Percentiles rank a stretch among this genome's conserved stretches.
These are phyloP conservation scores for Noctuana brunneofusca DNA, from an alignment of 2,888 invertebrate genomes.

Conservation along the genomic window DNA sequence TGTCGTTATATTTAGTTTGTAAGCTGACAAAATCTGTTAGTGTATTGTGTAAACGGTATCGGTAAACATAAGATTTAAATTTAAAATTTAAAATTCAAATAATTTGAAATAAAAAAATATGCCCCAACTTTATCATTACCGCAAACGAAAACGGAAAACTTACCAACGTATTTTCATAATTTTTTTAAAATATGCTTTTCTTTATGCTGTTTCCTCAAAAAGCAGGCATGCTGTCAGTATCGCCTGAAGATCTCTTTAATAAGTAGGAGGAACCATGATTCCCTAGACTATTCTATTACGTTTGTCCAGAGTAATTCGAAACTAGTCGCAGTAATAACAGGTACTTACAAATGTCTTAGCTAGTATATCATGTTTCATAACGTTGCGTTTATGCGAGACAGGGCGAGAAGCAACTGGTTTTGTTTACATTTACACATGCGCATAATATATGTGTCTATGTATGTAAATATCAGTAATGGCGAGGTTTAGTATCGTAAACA, in stretches of 20 bases:
- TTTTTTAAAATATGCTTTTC: no score
- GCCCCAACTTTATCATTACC: no score
- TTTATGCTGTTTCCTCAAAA: neutral
- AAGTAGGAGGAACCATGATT: neutral
- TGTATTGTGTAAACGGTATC: no score
- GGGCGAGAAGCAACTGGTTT: slow-evolving; percentile 24
- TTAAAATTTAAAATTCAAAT: no score
- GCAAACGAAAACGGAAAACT: no score
- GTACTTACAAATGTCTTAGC: slow-evolving; percentile 27
- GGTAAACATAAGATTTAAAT: no score
- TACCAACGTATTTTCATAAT: no score
- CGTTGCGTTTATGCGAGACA: slow-evolving; percentile 27
- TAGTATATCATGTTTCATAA: slow-evolving; percentile 23
- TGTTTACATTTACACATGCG: slow-evolving; percentile 21
- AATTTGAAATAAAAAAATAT: no score
- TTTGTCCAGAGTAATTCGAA: slow-evolving; percentile 19
- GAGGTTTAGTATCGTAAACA: neutral
- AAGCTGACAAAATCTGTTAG: no score
- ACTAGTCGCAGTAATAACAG: slow-evolving; percentile 9
- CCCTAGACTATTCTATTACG: slow-evolving; percentile 27
- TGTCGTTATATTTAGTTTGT: no score
- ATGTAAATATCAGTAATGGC: slow-evolving; percentile 1
- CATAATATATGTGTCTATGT: slow-evolving; percentile 3
- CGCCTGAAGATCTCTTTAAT: neutral
- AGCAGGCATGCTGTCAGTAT: neutral